phyloP scores from a whole-genome alignment of 1,140 invertebrate genomes.

The Rhagoletis zephyria region DNA sequence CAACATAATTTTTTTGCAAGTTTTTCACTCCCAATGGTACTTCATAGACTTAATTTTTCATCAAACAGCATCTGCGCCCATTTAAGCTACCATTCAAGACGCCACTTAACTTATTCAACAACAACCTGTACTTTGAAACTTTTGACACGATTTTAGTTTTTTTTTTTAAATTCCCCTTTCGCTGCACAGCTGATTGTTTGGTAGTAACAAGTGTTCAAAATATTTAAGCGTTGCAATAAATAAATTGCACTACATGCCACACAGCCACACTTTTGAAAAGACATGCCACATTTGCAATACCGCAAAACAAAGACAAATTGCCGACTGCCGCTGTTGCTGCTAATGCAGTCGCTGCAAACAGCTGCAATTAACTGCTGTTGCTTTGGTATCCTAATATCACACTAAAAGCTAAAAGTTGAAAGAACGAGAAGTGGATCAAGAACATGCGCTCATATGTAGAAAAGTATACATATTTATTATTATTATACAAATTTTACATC shows the following conservation, averaged over 20 bases:
- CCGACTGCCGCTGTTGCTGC: background rate
- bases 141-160: no score
- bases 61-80: background rate
- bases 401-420: background rate
- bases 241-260: conserved; percentile 5
- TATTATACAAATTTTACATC: background rate
- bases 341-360: background rate
- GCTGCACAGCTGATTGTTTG: background rate
- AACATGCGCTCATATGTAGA: background rate
- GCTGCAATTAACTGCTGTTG: background rate
- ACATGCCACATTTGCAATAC: conserved; percentile 12
- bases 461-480: background rate
- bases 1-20: no score
- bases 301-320: background rate
- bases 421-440: no score
- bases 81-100: background rate
- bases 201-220: background rate
- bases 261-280: background rate
- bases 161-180: background rate
- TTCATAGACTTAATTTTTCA: no score
- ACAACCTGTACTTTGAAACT: background rate
- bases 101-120: background rate
- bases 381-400: conserved; percentile 24
- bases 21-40: no score
- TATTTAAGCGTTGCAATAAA: background rate